Base-by-base conservation (phyloP, 2,888 invertebrate species). In the Panorpa germanica region DNA sequence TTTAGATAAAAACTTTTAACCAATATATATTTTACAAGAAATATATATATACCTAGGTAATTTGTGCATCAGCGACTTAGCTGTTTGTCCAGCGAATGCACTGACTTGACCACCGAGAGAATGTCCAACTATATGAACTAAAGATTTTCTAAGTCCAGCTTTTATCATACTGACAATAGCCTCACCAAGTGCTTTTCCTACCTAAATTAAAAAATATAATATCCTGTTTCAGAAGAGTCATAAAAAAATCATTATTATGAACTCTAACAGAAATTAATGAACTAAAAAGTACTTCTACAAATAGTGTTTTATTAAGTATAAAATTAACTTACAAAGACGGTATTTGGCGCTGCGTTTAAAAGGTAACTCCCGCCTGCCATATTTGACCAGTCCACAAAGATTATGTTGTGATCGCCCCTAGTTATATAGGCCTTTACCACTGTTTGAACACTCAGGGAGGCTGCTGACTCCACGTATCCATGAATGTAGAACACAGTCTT, bases 311-410 rank as follows among this genome's bases (percentile, higher is more conserved):
- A n/a, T n/a, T n/a, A n/a, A n/a, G n/a, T n/a, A n/a, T n/a, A n/a
- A n/a, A n/a, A n/a, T n/a, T n/a, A n/a, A 14, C 50, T 57, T 42
- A 66, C 65, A 46, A 59, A 55, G 44, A 57, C 62, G 4, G 68
- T 65, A 40, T 70, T 70, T 34, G 59, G 54, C 2, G 66, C 67
- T 10, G 70, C 69, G 36, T 64, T 64, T 17, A 63, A 49, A 43
- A 69, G 55, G 37, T 61, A 61, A 1, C 57, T 57, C 1, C 60
- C 61, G 26, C 57, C 57, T 0, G 61, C 48, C 60, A 60, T 60
- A 37, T 61, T 61, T 2, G 61, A 60, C 61, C 61, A 61, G 44
- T 61, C 61, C 25, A 61, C 41, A 17, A 61, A 46, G 8, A 61
- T 32, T 3, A 61, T 43, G 35, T 61, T 61, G 12, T 54, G 57